phyloP scores from a whole-genome alignment of 2,797 vertebrate species.

The Phyllotis vaccarum region DNA sequence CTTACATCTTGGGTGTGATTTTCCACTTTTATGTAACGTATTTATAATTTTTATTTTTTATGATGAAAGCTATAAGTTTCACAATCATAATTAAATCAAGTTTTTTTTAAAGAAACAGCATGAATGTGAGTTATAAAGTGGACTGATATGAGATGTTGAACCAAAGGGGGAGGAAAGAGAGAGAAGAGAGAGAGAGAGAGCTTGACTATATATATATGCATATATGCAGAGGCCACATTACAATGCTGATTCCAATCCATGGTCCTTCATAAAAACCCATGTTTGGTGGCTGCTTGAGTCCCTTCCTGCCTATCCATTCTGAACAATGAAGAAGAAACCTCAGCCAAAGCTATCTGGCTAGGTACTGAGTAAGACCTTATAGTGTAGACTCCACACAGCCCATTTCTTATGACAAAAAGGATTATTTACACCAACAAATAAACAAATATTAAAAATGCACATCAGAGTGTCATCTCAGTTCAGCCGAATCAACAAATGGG shows the following conservation, averaged over 20 bases:
- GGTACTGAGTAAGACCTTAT: conserved; percentile 93
- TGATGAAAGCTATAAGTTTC: conserved; percentile 23
- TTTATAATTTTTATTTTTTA: conserved; percentile 31
- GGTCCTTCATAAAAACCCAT: background rate
- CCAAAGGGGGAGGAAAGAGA: background rate
- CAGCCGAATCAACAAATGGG: background rate
- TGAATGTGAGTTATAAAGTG: background rate
- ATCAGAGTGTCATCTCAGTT: background rate
- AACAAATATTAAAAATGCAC: background rate
- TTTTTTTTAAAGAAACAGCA: background rate
- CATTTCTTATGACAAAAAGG: conserved; percentile 91
- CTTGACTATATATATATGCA: no score
- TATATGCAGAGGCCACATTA: background rate
- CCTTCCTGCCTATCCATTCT: conserved; percentile 54
- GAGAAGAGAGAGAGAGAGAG: background rate
- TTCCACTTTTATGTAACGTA: background rate
- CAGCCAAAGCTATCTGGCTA: conserved; percentile 86
- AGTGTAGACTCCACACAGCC: conserved; percentile 95
- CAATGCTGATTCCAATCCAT: background rate
- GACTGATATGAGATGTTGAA: background rate
- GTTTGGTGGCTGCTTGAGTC: background rate
- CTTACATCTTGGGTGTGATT: conserved; percentile 7
- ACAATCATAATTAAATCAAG: conserved; percentile 9
- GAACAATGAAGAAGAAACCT: conserved; percentile 87
- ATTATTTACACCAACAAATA: conserved; percentile 85